phyloP scores from a whole-genome alignment of 2,113 vertebrate genomes.

The Machaerirhynchus nigripectus region DNA sequence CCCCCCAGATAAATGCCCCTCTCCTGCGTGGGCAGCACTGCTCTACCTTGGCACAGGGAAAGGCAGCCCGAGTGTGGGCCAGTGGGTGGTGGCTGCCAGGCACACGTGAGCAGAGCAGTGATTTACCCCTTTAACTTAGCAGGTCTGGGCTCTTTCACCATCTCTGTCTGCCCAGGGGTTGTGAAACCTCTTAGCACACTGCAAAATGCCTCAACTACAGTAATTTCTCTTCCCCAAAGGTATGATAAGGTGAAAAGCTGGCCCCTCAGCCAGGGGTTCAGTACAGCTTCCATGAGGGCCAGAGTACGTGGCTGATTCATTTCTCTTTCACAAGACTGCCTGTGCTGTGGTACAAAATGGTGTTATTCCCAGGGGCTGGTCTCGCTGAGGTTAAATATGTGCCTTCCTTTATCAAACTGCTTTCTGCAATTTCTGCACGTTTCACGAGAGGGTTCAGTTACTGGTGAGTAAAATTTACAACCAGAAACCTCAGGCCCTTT shows the following conservation, averaged over 20 bases:
- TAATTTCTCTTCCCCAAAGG: slow-evolving; percentile 4
- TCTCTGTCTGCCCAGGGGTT: background rate
- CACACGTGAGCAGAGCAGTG: fast-evolving
- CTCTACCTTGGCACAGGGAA: background rate
- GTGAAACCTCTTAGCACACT: background rate
- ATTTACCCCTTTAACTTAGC: background rate
- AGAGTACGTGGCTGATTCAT: background rate
- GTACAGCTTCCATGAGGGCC: background rate
- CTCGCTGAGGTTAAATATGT: background rate
- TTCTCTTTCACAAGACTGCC: background rate
- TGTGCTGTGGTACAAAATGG: fast-evolving
- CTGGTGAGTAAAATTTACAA: background rate
- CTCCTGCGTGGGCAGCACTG: background rate
- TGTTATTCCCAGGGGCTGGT: background rate
- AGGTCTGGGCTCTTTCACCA: background rate
- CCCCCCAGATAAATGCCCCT: background rate
- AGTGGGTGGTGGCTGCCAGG: background rate
- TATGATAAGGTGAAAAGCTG: background rate
- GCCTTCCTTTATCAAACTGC: background rate
- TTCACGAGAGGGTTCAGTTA: background rate
- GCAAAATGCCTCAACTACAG: background rate
- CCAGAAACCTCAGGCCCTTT: background rate
- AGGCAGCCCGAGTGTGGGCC: background rate
- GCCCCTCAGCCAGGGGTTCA: background rate
- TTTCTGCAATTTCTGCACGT: background rate